Conservation (phyloP, 2,113 vertebrate species). For the Leucopsar rothschildi region DNA sequence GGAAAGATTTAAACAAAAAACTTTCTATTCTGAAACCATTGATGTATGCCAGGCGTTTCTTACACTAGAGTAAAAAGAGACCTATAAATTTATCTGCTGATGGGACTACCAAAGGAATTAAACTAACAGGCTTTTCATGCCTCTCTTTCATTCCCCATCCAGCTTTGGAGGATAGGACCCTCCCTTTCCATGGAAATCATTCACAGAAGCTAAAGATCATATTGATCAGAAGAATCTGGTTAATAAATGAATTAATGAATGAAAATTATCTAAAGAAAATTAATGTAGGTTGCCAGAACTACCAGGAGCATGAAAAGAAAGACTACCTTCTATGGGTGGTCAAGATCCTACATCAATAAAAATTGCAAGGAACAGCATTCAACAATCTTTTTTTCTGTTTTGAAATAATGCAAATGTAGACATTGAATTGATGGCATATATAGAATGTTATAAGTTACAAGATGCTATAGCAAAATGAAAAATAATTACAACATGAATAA, state of each 20-base stretch:
- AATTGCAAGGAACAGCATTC: background rate
- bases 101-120: background rate
- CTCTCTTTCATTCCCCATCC: background rate
- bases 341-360: background rate
- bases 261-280: background rate
- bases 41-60: rapidly evolving
- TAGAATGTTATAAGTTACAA: background rate
- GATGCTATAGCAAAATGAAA: background rate
- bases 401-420: background rate
- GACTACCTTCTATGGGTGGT: background rate
- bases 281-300: background rate
- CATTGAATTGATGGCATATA: background rate
- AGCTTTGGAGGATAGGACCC: background rate
- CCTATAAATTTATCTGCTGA: background rate
- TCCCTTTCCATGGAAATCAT: background rate
- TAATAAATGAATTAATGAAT: background rate
- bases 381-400: background rate
- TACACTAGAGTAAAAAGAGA: background rate
- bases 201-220: background rate
- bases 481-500: background rate
- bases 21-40: background rate
- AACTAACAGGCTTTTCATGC: background rate
- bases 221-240: background rate
- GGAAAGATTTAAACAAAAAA: background rate
- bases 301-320: background rate